Conservation (phyloP, 2,888 invertebrate genomes). For the Hyppa rectilinea region DNA sequence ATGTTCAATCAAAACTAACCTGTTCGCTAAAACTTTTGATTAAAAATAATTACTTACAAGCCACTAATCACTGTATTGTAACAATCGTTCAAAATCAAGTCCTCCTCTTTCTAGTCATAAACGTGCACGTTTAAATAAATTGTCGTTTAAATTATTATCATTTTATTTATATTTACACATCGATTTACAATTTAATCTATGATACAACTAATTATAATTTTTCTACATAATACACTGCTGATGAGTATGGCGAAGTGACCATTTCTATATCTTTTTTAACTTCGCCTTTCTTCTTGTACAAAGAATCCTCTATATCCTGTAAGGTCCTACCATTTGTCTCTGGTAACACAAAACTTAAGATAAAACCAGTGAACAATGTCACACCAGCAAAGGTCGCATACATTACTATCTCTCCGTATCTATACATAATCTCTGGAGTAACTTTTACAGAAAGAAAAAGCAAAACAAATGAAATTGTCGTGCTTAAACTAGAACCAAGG, state of each 20-base stretch:
- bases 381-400: constrained; percentile 70
- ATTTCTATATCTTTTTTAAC: constrained; percentile 11
- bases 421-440: constrained; percentile 70
- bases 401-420: constrained; percentile 69
- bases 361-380: constrained; percentile 66
- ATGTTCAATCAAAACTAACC: no score
- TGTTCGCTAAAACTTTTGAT: no score
- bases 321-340: constrained; percentile 91
- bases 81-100: no score
- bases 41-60: no score
- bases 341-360: constrained; percentile 73
- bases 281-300: constrained; percentile 61
- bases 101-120: no score
- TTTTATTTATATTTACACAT: neutral
- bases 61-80: no score
- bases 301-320: constrained; percentile 91
- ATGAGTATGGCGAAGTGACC: neutral
- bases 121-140: no score
- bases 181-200: neutral
- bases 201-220: neutral
- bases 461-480: constrained; percentile 71
- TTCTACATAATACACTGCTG: constrained; percentile 7
- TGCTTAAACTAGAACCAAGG: constrained; percentile 75
- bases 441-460: constrained; percentile 75
- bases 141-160: neutral